Percentiles rank a stretch among this genome's conserved stretches.
Conservation (phyloP, 2,797 vertebrate genomes). For the Zalophus californianus region DNA sequence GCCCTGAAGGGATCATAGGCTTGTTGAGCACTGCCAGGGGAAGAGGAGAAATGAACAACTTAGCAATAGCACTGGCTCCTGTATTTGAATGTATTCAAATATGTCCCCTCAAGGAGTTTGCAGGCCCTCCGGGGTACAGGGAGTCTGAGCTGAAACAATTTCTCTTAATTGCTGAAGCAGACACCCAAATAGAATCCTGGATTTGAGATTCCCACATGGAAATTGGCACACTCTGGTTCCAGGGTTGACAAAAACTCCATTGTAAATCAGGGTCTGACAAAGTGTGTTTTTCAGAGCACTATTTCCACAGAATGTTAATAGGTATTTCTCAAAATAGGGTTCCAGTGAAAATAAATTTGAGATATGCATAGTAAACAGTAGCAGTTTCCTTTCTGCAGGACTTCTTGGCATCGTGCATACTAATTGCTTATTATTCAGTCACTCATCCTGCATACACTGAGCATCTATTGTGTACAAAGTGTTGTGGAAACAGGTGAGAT, state of each 20-base stretch:
- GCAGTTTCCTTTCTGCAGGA: constrained; percentile 45
- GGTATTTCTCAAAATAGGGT: constrained; percentile 63
- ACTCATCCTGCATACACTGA: neutral
- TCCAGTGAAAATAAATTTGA: constrained; percentile 60
- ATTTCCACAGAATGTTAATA: constrained; percentile 65
- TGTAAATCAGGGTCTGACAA: neutral
- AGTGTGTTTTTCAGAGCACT: constrained; percentile 37
- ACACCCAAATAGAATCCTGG: constrained; percentile 63
- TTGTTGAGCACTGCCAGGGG: constrained; percentile 9
- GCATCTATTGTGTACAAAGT: neutral
- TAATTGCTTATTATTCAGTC: constrained; percentile 65
- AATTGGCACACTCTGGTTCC: neutral
- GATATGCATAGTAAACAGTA: constrained; percentile 4
- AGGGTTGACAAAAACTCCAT: neutral
- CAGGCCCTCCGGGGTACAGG: constrained; percentile 70
- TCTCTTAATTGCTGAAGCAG: constrained; percentile 77
- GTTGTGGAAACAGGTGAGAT: neutral
- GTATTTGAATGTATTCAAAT: constrained; percentile 63
- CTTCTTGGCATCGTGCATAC: constrained; percentile 16
- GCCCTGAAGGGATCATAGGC: constrained; percentile 60
- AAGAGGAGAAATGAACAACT: constrained; percentile 46
- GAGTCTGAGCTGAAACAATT: constrained; percentile 60
- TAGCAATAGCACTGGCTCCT: neutral
- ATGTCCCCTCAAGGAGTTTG: constrained; percentile 60
- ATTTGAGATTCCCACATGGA: constrained; percentile 36